phyloP scores from a whole-genome alignment of 2,888 invertebrate genomes.

The Ormia ochracea region DNA sequence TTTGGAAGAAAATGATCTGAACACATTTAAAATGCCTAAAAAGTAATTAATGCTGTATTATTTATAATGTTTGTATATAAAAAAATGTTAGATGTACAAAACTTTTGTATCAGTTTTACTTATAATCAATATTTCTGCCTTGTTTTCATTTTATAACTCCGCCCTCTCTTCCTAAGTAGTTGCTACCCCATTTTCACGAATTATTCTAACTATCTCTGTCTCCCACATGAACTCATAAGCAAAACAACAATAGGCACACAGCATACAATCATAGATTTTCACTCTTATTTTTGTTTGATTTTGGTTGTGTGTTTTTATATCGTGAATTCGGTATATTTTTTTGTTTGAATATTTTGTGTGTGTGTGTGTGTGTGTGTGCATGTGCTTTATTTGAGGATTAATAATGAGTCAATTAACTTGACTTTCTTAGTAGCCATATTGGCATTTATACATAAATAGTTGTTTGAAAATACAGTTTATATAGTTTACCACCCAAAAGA shows the following conservation, averaged over 20 bases:
- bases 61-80: constrained; percentile 8
- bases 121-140: constrained; percentile 25
- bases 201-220: constrained; percentile 11
- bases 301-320: background rate
- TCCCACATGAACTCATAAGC: background rate
- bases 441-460: constrained; percentile 67
- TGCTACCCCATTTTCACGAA: background rate
- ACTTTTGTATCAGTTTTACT: background rate
- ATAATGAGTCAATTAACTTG: constrained; percentile 76
- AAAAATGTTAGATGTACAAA: background rate
- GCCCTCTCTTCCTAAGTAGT: constrained; percentile 8
- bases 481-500: constrained; percentile 26
- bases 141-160: constrained; percentile 33
- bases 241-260: background rate
- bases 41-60: constrained; percentile 22
- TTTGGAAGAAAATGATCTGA: too few relatives aligned
- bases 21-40: background rate
- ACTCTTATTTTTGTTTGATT: background rate
- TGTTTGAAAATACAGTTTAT: constrained; percentile 9
- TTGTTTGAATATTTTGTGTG: too few relatives aligned
- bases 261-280: background rate
- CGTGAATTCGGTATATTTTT: background rate
- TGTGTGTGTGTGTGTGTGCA: background rate
- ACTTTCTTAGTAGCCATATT: constrained; percentile 73
- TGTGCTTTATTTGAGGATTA: constrained; percentile 64